phyloP scores from a whole-genome alignment of 2,888 invertebrate genomes.

The Hydropsyche betteni region DNA sequence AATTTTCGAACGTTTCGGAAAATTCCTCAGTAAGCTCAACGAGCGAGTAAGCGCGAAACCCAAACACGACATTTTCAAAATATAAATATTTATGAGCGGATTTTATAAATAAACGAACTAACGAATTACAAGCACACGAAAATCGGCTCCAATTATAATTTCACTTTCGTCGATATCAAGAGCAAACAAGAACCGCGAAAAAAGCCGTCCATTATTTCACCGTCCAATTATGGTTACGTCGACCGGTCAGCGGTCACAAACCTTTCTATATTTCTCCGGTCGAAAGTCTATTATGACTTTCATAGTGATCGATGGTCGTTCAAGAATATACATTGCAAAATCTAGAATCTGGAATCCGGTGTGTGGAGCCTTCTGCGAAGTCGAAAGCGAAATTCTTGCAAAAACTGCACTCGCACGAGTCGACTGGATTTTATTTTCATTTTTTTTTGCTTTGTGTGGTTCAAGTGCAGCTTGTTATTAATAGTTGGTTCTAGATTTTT shows the following conservation, averaged over 20 bases:
- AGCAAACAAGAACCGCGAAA: not conserved
- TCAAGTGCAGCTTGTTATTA: no score
- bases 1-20: no score
- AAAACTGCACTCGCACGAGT: not conserved
- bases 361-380: not conserved
- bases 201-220: constrained; percentile 27
- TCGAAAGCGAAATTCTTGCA: constrained; percentile 29
- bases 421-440: not conserved
- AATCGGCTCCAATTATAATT: constrained; percentile 1
- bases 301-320: no score
- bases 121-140: not conserved
- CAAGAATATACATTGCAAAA: no score
- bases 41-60: constrained; percentile 1
- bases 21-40: not conserved
- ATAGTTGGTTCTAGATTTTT: no score
- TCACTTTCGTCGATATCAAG: constrained; percentile 30
- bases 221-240: constrained; percentile 27
- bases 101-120: not conserved
- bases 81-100: not conserved
- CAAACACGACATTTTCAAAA: not conserved
- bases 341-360: no score
- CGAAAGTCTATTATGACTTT: no score
- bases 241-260: constrained; percentile 7
- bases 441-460: no score
- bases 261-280: not conserved